These are phyloP conservation scores for mouse (Mus musculus) DNA, from an alignment of 2,113 vertebrate species.

Conservation along the genomic window DNA sequence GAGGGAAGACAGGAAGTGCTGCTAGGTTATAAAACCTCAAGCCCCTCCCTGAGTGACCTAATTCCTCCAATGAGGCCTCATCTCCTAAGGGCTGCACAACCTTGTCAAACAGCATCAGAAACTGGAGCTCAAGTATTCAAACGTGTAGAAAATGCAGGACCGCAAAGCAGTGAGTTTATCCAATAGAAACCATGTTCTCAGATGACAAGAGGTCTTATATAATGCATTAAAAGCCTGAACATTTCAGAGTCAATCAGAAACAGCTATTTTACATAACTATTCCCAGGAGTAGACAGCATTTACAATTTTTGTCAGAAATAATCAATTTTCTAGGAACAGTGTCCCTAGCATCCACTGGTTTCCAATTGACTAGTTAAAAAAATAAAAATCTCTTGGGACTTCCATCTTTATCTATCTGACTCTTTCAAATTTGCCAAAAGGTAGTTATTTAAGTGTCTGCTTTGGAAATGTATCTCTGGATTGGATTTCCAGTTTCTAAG, in stretches of 20 bases:
- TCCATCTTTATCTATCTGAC: not conserved
- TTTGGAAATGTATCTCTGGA: not conserved
- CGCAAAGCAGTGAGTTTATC: not conserved
- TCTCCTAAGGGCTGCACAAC: not conserved
- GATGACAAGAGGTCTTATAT: not conserved
- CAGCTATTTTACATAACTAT: not conserved
- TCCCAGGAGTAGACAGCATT: not conserved
- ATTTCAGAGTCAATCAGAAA: slow-evolving; percentile 45
- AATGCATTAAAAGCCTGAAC: not conserved
- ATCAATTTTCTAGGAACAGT: slow-evolving; percentile 29
- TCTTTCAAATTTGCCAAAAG: not conserved
- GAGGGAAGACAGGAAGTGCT: not conserved
- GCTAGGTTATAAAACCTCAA: not conserved
- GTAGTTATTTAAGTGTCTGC: not conserved
- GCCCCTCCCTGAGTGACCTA: not conserved
- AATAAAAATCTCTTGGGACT: slow-evolving; percentile 26
- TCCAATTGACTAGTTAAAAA: slow-evolving; percentile 41
- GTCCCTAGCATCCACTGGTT: slow-evolving; percentile 61
- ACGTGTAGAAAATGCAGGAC: not conserved
- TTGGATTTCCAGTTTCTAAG: not conserved
- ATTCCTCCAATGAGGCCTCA: not conserved
- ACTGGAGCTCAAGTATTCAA: too few species aligned
- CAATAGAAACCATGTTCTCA: not conserved
- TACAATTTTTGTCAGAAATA: slow-evolving; percentile 54
- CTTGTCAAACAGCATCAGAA: not conserved